Evolutionary conservation across 2,113 vertebrate species (phyloP), one percentile per base, ranked within the genome.

Genomic region (Edolisoma coerulescens): DNA sequence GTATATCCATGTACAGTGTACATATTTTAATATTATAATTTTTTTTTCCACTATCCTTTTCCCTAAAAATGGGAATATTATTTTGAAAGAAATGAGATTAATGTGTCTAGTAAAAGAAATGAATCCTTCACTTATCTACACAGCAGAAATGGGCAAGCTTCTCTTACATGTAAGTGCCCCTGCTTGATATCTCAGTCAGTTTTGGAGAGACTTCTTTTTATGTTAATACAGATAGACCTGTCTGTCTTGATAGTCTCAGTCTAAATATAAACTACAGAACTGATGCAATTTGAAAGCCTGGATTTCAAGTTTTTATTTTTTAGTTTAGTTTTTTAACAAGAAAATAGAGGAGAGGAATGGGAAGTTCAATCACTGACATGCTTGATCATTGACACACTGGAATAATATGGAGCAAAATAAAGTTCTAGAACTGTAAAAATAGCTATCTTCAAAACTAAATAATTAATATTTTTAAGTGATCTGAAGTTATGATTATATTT

Each of bases 141-240:
- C 41, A 28, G 26, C 26, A 90, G 50, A 88, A 89, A 77, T 30
- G 16, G 21, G 2, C 18, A 76, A 83, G 2, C 16, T 52, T 89
- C 30, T 60, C 22, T 47, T 44, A 42, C 18, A 20, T 1, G 1
- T 28, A 44, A 77, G 15, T 67, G 28, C 17, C 70, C 1, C 11
- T 49, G 19, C 15, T 82, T 64, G 59, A 44, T 76, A 37, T 23
- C 28, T 49, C 27, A 28, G 6, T 64, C 39, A 27, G 11, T 68
- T 27, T 90, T 19, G 11, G 24, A 90, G 24, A 69, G 16, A 65
- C 13, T 70, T 50, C 4, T 90, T 80, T 73, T 54, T 41, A 16
- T 0, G 0, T 17, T 83, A 12, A 24, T 57, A 63, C 32, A 73
- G 12, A 30, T 42, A 53, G n/a, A 52, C 9, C 16, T 61, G 13